Conservation (phyloP, 2,888 invertebrate genomes). For the Aspidiotus rigidus region DNA sequence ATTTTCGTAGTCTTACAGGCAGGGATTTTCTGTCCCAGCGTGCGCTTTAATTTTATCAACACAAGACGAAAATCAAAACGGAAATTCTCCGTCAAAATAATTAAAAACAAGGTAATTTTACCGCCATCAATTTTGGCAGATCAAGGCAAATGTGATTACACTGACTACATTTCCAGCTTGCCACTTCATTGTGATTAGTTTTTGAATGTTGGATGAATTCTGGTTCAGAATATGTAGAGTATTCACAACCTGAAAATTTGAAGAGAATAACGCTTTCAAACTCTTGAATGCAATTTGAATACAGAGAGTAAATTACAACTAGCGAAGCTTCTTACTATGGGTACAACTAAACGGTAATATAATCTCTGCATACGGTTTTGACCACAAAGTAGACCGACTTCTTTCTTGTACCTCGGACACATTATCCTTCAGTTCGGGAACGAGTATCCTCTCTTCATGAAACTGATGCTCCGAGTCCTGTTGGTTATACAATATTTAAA, state of each 20-base stretch:
- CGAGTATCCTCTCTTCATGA: slow-evolving; percentile 1
- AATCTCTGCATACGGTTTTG: background rate
- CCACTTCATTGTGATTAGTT: background rate
- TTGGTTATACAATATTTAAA: too few relatives aligned
- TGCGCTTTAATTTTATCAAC: background rate
- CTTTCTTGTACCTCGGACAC: background rate
- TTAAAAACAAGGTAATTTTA: background rate
- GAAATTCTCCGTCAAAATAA: too few relatives aligned
- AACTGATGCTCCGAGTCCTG: too few relatives aligned
- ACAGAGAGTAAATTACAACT: too few relatives aligned
- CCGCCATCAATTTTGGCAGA: background rate
- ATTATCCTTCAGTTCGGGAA: slow-evolving; percentile 15
- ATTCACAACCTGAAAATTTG: slow-evolving; percentile 8
- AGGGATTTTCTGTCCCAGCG: too few relatives aligned
- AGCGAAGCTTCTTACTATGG: slow-evolving; percentile 10
- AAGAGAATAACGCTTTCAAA: too few relatives aligned
- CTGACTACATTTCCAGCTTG: background rate
- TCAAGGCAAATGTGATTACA: background rate
- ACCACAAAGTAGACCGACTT: too few relatives aligned
- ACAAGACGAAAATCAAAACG: background rate
- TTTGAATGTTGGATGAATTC: slow-evolving; percentile 13
- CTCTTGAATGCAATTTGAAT: too few relatives aligned
- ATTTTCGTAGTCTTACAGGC: too few relatives aligned
- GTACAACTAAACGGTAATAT: slow-evolving; percentile 1
- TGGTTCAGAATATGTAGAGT: background rate